Evolutionary conservation across 2,888 invertebrate genomes (phyloP).

Genomic region (Schizaphis graminum): DNA sequence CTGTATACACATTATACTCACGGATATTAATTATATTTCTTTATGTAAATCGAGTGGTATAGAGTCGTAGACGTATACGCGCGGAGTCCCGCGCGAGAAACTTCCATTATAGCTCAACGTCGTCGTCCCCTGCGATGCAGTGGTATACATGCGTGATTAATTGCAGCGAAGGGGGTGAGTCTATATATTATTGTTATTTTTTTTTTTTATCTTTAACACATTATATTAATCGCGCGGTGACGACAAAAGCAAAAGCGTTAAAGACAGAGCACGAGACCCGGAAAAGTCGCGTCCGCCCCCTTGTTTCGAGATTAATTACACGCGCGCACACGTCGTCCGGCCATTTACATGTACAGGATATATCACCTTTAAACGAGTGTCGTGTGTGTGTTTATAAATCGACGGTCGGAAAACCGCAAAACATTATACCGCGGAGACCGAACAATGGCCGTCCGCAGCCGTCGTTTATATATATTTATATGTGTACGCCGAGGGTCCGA

Average conservation of each 20-base stretch:
- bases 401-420: slow-evolving; percentile 56
- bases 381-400: neutral
- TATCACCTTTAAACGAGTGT: slow-evolving; percentile 42
- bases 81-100: neutral
- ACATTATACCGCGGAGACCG: neutral
- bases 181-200: slow-evolving; percentile 8
- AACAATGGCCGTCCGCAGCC: neutral
- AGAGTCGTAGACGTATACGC: neutral
- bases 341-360: neutral
- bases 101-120: slow-evolving; percentile 35
- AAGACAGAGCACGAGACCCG: neutral
- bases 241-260: neutral
- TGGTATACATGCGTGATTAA: slow-evolving; percentile 40
- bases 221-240: slow-evolving; percentile 34
- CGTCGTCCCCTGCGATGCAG: neutral
- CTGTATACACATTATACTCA: neutral
- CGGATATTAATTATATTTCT: slow-evolving; percentile 4
- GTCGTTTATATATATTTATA: neutral
- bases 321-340: slow-evolving; percentile 7
- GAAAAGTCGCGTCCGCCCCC: slow-evolving; percentile 35
- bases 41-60: slow-evolving; percentile 40
- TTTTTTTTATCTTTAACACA: slow-evolving; percentile 36
- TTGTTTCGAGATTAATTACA: slow-evolving; percentile 49
- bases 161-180: slow-evolving; percentile 31
- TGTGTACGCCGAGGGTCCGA: neutral